phyloP scores from a whole-genome alignment of 2,888 invertebrate species.

The Drepanosiphum platanoidis region DNA sequence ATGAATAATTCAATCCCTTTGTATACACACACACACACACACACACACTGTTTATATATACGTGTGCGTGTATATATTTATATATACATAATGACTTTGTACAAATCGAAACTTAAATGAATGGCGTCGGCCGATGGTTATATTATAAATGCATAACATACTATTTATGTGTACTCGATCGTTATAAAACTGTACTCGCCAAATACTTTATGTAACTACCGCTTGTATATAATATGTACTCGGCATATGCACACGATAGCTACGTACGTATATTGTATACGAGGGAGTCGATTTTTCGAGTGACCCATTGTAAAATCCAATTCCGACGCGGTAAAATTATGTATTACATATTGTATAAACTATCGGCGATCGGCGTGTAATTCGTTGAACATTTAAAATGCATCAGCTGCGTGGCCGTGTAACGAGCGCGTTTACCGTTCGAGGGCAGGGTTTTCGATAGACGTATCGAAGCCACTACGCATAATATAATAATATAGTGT shows the following conservation, averaged over 20 bases:
- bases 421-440: background rate
- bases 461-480: background rate
- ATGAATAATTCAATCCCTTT: slow-evolving; percentile 60
- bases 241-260: background rate
- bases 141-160: background rate
- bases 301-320: slow-evolving; percentile 8
- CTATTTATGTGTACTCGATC: background rate
- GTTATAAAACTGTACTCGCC: background rate
- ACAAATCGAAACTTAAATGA: slow-evolving; percentile 46
- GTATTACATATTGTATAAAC: background rate
- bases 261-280: too few species aligned
- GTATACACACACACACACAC: background rate
- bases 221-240: background rate
- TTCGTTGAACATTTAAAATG: slow-evolving; percentile 39
- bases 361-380: background rate
- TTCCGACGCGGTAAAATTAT: background rate
- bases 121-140: slow-evolving; percentile 7
- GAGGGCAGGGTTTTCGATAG: background rate
- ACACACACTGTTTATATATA: background rate
- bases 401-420: slow-evolving; percentile 51
- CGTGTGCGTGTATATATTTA: too few species aligned
- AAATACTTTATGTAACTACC: background rate
- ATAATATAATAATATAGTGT: too few species aligned
- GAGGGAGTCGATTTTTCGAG: slow-evolving; percentile 37
- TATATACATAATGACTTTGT: slow-evolving; percentile 1